Conservation (phyloP, 2,888 invertebrate genomes). For the Eristalis arbustorum region DNA sequence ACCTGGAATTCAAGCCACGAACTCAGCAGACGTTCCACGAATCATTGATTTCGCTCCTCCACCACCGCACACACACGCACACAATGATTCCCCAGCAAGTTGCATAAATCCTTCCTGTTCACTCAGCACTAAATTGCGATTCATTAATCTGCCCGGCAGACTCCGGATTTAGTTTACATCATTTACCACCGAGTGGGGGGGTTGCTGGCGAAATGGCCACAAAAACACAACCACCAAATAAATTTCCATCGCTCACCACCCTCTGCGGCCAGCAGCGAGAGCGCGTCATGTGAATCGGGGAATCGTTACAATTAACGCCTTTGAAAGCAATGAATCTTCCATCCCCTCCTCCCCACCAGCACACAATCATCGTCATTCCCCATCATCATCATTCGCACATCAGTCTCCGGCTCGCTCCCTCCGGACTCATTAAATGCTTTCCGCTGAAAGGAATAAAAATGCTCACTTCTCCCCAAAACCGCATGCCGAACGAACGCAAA, state of each 20-base stretch:
- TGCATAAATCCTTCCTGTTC: slow-evolving; percentile 55
- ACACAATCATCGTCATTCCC: slow-evolving; percentile 32
- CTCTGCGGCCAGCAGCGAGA: not conserved
- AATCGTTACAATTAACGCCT: slow-evolving; percentile 70
- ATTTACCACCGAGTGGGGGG: not conserved
- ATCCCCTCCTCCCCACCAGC: not conserved
- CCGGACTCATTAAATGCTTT: slow-evolving; percentile 68
- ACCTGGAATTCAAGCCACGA: not conserved
- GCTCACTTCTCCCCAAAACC: slow-evolving; percentile 33
- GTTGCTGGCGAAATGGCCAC: not conserved
- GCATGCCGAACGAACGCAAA: slow-evolving; percentile 21
- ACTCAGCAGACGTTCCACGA: slow-evolving; percentile 2
- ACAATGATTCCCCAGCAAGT: not conserved
- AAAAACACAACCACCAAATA: slow-evolving; percentile 47
- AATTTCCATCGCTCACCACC: slow-evolving; percentile 16
- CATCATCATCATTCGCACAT: slow-evolving; percentile 57
- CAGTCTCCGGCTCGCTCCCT: slow-evolving; percentile 25
- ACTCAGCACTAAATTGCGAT: slow-evolving; percentile 61
- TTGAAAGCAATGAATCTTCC: slow-evolving; percentile 64
- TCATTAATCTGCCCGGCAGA: slow-evolving; percentile 61
- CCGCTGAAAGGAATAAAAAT: slow-evolving; percentile 59
- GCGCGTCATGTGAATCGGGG: slow-evolving; percentile 36
- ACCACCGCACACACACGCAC: not conserved
- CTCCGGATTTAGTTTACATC: slow-evolving; percentile 41
- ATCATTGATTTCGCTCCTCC: slow-evolving; percentile 45